Evolutionary conservation across 2,113 vertebrate genomes (phyloP).

Genomic region (Aleadryas rufinucha): DNA sequence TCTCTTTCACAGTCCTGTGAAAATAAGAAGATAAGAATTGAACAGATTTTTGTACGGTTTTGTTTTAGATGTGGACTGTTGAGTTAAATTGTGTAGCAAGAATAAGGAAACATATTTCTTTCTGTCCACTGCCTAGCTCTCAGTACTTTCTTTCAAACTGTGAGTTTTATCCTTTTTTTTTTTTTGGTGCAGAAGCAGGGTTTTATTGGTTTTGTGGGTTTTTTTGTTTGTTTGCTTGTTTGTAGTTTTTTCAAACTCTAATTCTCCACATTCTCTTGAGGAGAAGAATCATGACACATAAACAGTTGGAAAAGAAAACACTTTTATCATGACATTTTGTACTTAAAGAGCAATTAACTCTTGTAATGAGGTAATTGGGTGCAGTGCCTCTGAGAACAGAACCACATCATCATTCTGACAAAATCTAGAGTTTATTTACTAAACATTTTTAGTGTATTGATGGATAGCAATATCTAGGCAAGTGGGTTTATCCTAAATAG

Average conservation of each 20-base stretch:
- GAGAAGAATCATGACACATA: not conserved
- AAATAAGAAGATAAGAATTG: not conserved
- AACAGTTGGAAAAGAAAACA: not conserved
- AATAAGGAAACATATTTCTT: not conserved
- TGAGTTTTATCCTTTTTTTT: not conserved
- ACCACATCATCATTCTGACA: not conserved
- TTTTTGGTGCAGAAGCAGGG: not conserved
- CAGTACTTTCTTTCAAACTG: not conserved
- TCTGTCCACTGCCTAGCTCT: not conserved
- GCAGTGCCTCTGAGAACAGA: not conserved
- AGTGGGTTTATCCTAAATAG: not conserved
- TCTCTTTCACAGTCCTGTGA: not conserved
- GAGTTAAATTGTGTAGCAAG: not conserved
- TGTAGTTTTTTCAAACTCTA: not conserved
- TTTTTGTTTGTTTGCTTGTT: not conserved
- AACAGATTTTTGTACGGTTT: not conserved
- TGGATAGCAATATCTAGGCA: not conserved
- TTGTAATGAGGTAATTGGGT: not conserved
- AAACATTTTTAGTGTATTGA: not conserved
- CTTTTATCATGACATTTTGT: not conserved
- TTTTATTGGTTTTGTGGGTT: not conserved
- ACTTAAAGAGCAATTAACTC: not conserved
- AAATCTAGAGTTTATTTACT: not conserved
- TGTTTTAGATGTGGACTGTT: not conserved
- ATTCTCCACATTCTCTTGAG: not conserved